Evolutionary conservation across 2,113 vertebrate species (phyloP).

Genomic region (Apistogramma diplotaenia): DNA sequence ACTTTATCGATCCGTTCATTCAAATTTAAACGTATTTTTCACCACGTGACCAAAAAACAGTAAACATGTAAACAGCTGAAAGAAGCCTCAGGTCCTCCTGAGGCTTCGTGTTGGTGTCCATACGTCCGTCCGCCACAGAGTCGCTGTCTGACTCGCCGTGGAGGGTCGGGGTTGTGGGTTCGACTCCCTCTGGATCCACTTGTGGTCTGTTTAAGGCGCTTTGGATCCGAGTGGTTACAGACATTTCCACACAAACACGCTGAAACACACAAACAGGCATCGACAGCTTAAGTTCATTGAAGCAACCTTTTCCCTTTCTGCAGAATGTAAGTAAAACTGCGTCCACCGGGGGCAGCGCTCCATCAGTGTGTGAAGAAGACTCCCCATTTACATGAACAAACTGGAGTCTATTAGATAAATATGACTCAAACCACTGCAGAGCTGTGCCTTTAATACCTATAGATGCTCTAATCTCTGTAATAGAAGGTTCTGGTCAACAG

Average conservation of each 20-base stretch:
- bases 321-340: not conserved
- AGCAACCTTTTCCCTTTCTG: not conserved
- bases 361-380: no score
- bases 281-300: not conserved
- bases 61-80: conserved; percentile 10
- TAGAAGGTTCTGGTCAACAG: no score
- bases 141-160: not conserved
- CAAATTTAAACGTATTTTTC: not conserved
- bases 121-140: not conserved
- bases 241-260: conserved; percentile 88
- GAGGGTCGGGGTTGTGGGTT: not conserved
- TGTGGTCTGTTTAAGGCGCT: conserved; percentile 50
- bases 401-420: no score
- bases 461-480: no score
- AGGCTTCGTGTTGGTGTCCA: not conserved
- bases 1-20: not conserved
- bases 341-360: not conserved
- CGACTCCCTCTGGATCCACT: conserved; percentile 32
- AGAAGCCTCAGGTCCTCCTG: not conserved
- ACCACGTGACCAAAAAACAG: not conserved
- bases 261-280: conserved; percentile 29
- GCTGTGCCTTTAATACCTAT: no score
- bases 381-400: no score
- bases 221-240: conserved; percentile 30
- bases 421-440: no score